Percentiles rank a stretch among this genome's conserved stretches.
Conservation (phyloP, 2,888 invertebrate genomes). For the Nycteola revayana region DNA sequence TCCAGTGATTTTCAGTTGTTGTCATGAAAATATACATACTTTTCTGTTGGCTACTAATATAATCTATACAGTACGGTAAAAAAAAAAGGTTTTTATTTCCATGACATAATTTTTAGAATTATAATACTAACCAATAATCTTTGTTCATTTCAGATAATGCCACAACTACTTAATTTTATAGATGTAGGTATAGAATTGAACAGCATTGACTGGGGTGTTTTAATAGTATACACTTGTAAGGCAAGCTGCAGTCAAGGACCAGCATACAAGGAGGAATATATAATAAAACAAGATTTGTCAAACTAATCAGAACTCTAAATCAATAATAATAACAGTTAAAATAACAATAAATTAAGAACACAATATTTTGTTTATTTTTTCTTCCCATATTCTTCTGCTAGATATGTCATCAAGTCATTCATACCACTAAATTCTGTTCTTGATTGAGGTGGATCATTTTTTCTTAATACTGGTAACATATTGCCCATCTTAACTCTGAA, state of each 20-base stretch:
- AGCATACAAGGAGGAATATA: slow-evolving; percentile 88
- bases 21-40: no score
- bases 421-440: slow-evolving; percentile 93
- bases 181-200: slow-evolving; percentile 83
- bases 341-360: slow-evolving; percentile 8
- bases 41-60: no score
- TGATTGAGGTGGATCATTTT: slow-evolving; percentile 89
- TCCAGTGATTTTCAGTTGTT: no score
- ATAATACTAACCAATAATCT: no score
- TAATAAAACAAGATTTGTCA: slow-evolving; percentile 92
- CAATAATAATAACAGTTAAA: not conserved
- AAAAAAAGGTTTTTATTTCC: no score
- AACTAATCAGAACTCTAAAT: slow-evolving; percentile 42
- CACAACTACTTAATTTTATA: slow-evolving; percentile 88
- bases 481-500: slow-evolving; percentile 91
- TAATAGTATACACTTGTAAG: slow-evolving; percentile 93
- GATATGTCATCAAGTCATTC: slow-evolving; percentile 91
- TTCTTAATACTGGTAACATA: slow-evolving; percentile 88
- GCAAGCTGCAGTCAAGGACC: slow-evolving; percentile 86
- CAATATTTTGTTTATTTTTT: slow-evolving; percentile 37
- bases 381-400: slow-evolving; percentile 82
- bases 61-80: no score
- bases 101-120: no score
- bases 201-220: slow-evolving; percentile 94
- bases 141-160: slow-evolving; percentile 88